These are phyloP conservation scores for Cancer borealis DNA, from an alignment of 2,888 invertebrate species.

Conservation along the genomic window DNA sequence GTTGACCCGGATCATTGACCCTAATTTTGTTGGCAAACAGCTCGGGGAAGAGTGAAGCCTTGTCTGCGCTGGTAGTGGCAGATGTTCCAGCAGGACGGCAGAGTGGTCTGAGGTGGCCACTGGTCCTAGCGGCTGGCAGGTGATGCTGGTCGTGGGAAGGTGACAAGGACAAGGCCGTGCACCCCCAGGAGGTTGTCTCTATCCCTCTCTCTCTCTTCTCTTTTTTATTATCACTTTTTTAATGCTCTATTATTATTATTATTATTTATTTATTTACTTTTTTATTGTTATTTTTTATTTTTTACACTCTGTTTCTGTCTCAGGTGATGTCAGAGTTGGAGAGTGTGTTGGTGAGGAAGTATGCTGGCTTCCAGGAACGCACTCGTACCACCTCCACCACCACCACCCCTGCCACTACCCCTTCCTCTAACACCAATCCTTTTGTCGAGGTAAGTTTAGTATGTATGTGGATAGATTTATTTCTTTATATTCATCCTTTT, in stretches of 20 bases:
- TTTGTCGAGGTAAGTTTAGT: conserved; percentile 63
- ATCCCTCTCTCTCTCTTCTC: conserved; percentile 27
- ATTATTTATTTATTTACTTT: neutral
- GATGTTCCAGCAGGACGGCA: no score
- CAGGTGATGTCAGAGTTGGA: conserved; percentile 75
- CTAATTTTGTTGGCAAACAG: no score
- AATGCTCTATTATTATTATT: neutral
- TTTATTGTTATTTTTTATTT: neutral
- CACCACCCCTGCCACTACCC: conserved; percentile 43
- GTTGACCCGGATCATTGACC: no score
- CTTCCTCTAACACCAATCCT: neutral
- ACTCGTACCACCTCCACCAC: conserved; percentile 57
- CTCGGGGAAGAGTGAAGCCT: no score
- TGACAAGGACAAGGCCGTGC: no score
- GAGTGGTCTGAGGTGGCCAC: no score
- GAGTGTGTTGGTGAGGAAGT: conserved; percentile 72
- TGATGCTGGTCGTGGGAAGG: no score
- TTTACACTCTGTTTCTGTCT: neutral
- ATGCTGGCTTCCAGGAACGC: conserved; percentile 68
- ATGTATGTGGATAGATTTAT: neutral
- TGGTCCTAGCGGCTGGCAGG: no score
- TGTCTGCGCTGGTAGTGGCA: no score
- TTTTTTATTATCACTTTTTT: neutral
- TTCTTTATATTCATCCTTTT: no score
- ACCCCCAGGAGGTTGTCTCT: neutral